Evolutionary conservation across 2,888 invertebrate species (phyloP).

Genomic region (Entomobrya multifasciata): DNA sequence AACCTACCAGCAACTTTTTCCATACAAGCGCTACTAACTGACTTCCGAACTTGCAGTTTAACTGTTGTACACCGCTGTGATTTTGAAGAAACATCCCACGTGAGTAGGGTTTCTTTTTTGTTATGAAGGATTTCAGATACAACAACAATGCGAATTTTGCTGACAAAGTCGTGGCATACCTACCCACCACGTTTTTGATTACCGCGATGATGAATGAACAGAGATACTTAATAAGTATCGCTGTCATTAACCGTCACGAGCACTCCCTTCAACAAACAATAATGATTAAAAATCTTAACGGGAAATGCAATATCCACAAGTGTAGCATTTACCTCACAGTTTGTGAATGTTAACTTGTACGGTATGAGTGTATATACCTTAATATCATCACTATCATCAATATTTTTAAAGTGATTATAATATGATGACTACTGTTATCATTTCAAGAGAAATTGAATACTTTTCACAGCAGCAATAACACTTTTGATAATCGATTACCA

Average conservation of each 20-base stretch:
- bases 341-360: too few relatives aligned
- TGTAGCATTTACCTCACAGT: too few relatives aligned
- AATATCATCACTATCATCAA: background rate
- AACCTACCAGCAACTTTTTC: background rate
- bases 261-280: conserved; percentile 25
- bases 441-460: background rate
- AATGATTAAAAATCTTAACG: conserved; percentile 53
- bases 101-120: background rate
- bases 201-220: conserved; percentile 8
- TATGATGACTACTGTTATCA: background rate
- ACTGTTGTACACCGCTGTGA: background rate
- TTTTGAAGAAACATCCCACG: background rate
- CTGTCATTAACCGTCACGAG: conserved; percentile 50
- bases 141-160: too few relatives aligned
- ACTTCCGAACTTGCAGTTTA: conserved; percentile 47
- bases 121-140: too few relatives aligned
- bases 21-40: conserved; percentile 14
- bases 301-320: conserved; percentile 43
- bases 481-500: conserved; percentile 19
- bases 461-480: background rate
- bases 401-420: background rate
- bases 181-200: conserved; percentile 31
- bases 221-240: conserved; percentile 9
- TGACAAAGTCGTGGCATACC: background rate
- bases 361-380: too few relatives aligned